Percentiles rank a stretch among this genome's conserved stretches.
Conservation (phyloP, 2,797 vertebrate species). For the Gallinago stenura region DNA sequence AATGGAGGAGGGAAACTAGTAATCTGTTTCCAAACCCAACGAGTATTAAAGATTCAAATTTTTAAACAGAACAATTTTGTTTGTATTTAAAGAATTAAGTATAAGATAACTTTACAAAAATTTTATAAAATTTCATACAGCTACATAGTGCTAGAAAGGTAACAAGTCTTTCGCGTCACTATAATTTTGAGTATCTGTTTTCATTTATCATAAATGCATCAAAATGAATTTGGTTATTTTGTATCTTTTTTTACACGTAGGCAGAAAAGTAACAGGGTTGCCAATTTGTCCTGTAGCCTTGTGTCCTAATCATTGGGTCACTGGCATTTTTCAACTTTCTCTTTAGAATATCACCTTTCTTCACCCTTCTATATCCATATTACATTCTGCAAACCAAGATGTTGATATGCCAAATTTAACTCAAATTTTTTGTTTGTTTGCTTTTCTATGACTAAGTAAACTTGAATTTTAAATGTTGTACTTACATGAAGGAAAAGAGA, state of each 20-base stretch:
- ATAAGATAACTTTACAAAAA: neutral
- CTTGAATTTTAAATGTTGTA: neutral
- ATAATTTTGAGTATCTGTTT: neutral
- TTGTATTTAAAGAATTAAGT: neutral
- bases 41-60: neutral
- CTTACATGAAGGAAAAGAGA: neutral
- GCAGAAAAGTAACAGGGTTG: neutral
- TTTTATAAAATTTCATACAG: neutral
- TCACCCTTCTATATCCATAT: neutral
- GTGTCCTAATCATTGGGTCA: neutral
- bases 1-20: neutral
- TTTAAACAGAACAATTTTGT: neutral
- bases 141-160: neutral
- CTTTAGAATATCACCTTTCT: neutral
- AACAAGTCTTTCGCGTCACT: rapidly evolving
- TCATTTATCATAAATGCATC: neutral
- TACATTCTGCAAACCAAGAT: neutral
- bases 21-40: neutral
- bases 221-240: neutral
- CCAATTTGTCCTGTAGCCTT: neutral
- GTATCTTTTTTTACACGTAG: neutral
- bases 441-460: neutral
- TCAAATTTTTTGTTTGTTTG: neutral
- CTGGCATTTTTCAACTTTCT: neutral
- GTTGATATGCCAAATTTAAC: neutral